Base-by-base conservation (phyloP, 2,113 vertebrate genomes). In the Pontoporia blainvillei region DNA sequence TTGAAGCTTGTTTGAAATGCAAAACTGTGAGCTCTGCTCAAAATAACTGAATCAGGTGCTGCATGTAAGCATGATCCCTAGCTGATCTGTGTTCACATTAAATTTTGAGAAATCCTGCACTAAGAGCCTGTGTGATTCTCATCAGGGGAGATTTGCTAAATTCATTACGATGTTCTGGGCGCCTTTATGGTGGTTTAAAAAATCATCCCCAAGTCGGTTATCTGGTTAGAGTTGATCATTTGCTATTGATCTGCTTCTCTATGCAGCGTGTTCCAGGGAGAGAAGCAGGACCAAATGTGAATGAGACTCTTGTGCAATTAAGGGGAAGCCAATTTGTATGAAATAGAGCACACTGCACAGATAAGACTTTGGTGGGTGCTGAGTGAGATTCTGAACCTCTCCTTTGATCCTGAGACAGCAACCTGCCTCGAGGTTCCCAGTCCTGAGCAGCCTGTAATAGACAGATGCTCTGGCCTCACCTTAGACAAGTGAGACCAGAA, bases 211-310 rank as follows among this genome's bases (percentile, higher is more conserved):
- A 31, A 0, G 25, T 6, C 85, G 71, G 36, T 29, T 4, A 0
- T 11, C 20, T 67, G 36, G 21, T 59, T 46, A 31, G 23, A 46
- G 61, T 0, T 41, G 59, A 15, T 39, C 34, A n/a, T 46, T 44
- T 44, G 20, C 86, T 36, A 2, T 8, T 18, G 67, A 29, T 36
- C 15, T 41, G 54, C n/a, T 41, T 23, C 17, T 2, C n/a, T 72
- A 0, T 0, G 1, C 7, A 0, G 23, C 6, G 20, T 18, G 18
- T 8, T 25, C 25, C 5, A 2, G 46, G 12, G 44, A 23, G 8
- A 15, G 2, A 54, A 21, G 18, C 10, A 34, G 29, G 4, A n/a
- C 46, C 31, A 27, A 61, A 29, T 21, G 57, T 0, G 3, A 83
- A 29, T 10, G 10, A 67, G 69, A 31, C 31, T 61, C 17, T 21